Conservation (phyloP, 2,113 vertebrate species). For the Labeo rohita region DNA sequence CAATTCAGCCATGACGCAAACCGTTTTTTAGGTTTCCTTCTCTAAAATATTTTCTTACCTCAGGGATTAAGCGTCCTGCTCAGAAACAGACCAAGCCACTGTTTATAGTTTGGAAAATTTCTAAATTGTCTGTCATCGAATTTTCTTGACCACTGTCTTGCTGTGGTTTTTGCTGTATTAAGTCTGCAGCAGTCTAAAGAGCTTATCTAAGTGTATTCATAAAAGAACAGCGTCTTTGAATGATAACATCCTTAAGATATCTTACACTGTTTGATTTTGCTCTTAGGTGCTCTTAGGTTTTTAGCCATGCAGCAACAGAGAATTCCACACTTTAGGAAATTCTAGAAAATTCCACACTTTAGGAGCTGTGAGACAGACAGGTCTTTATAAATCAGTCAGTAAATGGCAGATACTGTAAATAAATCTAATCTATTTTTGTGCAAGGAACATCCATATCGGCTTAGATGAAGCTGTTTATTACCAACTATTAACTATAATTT, state of each 20-base stretch:
- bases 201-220: conserved; percentile 62
- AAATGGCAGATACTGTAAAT: background rate
- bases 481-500: background rate
- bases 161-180: background rate
- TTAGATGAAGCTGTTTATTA: background rate
- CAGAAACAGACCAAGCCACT: background rate
- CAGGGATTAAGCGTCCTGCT: background rate
- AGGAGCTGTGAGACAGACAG: background rate
- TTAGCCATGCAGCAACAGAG: background rate
- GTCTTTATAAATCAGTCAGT: background rate
- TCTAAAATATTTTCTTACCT: background rate
- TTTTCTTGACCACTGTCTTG: conserved; percentile 6
- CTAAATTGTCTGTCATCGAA: background rate
- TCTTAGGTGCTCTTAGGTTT: background rate
- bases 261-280: background rate
- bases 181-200: conserved; percentile 60
- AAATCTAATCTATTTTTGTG: background rate
- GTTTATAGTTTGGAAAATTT: background rate
- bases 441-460: background rate
- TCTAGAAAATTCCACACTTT: background rate
- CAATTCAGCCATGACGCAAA: background rate
- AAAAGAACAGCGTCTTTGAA: conserved; percentile 51
- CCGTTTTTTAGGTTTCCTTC: background rate
- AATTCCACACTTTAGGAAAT: background rate
- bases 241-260: conserved; percentile 55